These are phyloP conservation scores for Cacoxenus indagator DNA, from an alignment of 2,888 invertebrate genomes.

Conservation along the genomic window DNA sequence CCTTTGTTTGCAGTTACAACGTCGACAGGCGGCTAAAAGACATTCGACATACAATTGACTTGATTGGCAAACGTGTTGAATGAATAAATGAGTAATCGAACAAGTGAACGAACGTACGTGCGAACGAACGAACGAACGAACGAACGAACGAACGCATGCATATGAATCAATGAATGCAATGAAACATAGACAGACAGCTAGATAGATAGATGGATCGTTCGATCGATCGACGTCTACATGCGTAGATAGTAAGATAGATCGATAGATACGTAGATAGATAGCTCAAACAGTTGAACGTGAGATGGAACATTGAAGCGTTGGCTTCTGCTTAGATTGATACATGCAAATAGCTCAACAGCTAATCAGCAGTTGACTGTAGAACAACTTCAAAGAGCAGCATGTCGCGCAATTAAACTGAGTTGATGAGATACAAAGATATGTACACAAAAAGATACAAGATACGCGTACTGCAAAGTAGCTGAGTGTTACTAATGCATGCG, in stretches of 20 bases:
- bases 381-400: constrained; percentile 22
- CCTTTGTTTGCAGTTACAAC: constrained; percentile 16
- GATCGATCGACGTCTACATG: background rate
- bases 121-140: background rate
- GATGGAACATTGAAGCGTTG: background rate
- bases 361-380: constrained; percentile 42
- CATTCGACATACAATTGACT: constrained; percentile 14
- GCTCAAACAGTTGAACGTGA: background rate
- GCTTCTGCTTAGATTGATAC: constrained; percentile 32
- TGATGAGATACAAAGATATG: constrained; percentile 13
- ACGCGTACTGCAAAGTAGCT: background rate
- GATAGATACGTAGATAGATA: constrained; percentile 10
- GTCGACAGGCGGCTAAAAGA: constrained; percentile 2
- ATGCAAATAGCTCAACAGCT: constrained; percentile 65
- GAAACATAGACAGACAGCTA: background rate
- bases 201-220: background rate
- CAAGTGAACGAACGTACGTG: background rate
- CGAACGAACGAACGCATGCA: background rate
- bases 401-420: constrained; percentile 15
- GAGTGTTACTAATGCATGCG: background rate
- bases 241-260: background rate
- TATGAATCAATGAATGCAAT: background rate
- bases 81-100: constrained; percentile 9
- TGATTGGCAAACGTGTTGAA: constrained; percentile 22
- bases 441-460: constrained; percentile 5